Evolutionary conservation across 2,888 invertebrate genomes (phyloP).

Genomic region (Drosophila macrospina): DNA sequence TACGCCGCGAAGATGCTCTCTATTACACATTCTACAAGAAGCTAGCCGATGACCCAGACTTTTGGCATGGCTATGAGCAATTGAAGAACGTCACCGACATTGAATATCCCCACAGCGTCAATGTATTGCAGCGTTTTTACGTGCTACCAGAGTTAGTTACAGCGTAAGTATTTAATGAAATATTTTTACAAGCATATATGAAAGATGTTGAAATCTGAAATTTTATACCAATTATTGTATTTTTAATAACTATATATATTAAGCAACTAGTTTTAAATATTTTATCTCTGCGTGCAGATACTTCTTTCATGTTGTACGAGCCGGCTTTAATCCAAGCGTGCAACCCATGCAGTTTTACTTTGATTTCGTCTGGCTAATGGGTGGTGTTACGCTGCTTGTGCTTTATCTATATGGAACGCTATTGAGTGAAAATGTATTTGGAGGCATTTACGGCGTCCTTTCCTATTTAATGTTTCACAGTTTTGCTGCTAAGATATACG

Average conservation of each 20-base stretch:
- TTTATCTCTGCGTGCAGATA: conserved; percentile 63
- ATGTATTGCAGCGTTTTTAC: conserved; percentile 93
- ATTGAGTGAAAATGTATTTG: conserved; percentile 90
- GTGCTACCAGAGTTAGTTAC: conserved; percentile 92
- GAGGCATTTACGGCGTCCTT: conserved; percentile 90
- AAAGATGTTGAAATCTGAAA: neutral
- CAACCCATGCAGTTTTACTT: conserved; percentile 94
- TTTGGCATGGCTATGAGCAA: conserved; percentile 88
- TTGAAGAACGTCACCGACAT: conserved; percentile 91
- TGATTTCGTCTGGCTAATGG: conserved; percentile 90
- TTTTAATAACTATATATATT: neutral
- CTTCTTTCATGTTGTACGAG: conserved; percentile 76
- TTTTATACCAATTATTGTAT: neutral
- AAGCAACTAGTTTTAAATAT: neutral
- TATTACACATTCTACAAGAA: conserved; percentile 96
- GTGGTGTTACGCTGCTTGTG: conserved; percentile 89
- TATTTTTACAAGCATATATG: neutral
- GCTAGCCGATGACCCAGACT: conserved; percentile 89
- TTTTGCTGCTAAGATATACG: conserved; percentile 93
- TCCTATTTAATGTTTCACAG: conserved; percentile 93
- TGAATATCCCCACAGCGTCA: conserved; percentile 92
- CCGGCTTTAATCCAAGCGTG: conserved; percentile 67
- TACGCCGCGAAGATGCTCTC: conserved; percentile 95
- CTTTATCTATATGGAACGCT: conserved; percentile 89
- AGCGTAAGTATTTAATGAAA: conserved; percentile 71